Conservation (phyloP, 2,113 vertebrate genomes). For the Cervus canadensis region DNA sequence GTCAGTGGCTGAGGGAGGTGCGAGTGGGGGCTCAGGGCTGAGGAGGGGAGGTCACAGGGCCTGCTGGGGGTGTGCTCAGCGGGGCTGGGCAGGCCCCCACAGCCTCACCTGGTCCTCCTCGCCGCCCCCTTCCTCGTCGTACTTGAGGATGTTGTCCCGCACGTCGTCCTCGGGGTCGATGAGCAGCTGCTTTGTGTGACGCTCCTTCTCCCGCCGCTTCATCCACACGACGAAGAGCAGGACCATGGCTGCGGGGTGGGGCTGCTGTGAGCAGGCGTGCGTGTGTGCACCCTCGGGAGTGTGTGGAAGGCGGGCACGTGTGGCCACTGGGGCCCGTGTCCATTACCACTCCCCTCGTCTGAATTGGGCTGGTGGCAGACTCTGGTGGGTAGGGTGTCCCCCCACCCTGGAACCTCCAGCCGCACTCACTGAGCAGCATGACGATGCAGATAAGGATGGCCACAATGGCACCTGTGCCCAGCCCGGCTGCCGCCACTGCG, state of each 20-base stretch:
- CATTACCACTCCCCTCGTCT: fast-evolving
- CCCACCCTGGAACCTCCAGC: fast-evolving
- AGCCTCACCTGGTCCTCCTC: slow-evolving; percentile 95
- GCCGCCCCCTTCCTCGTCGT: slow-evolving; percentile 95
- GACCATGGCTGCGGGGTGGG: slow-evolving; percentile 86
- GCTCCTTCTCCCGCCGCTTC: slow-evolving; percentile 92
- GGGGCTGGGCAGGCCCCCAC: neutral
- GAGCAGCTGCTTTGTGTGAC: slow-evolving; percentile 95
- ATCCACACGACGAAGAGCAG: slow-evolving; percentile 95
- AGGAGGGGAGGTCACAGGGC: neutral
- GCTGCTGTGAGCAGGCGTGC: neutral
- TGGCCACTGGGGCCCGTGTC: neutral
- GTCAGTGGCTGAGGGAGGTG: neutral
- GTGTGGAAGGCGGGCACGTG: fast-evolving
- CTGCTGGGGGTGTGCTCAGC: neutral
- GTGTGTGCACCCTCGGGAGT: fast-evolving
- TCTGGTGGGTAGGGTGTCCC: neutral
- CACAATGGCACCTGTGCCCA: slow-evolving; percentile 95
- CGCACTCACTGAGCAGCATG: slow-evolving; percentile 91
- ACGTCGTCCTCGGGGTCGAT: slow-evolving; percentile 97
- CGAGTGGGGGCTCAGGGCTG: fast-evolving
- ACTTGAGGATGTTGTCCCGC: slow-evolving; percentile 97
- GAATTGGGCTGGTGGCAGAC: neutral
- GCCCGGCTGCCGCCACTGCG: slow-evolving; percentile 89
- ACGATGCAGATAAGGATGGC: slow-evolving; percentile 96